Evolutionary conservation across 2,113 vertebrate genomes (phyloP), one percentile per base, ranked within the genome.

Genomic region (Percina caprodes): DNA sequence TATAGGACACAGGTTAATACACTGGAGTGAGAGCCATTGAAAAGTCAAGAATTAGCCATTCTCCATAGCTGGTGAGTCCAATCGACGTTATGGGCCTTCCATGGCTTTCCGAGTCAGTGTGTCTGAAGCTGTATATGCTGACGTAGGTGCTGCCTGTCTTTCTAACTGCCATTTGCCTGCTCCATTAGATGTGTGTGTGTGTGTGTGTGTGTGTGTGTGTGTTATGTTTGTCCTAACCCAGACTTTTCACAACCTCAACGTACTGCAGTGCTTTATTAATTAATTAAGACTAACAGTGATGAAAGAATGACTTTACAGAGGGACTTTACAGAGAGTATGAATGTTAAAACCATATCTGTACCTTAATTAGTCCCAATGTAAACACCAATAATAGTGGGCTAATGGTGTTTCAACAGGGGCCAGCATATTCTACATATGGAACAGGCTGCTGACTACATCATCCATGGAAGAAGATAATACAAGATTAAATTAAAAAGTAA

Each of bases 61-160:
- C 86, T 88, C 89, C 85, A 87, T 84, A 77, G 87, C 65, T 54
- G 75, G n/a, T 79, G 85, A 77, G 71, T 88, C 72, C 83, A 88
- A 89, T 90, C 77, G 49, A 77, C 65, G 14, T 86, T 88, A 88
- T 75, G 81, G 26, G 70, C 70, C 61, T 61, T 77, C 60, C 84
- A 74, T 33, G 62, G 80, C 86, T 90, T 87, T 89, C 84, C 77
- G 69, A 89, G 61, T 86, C 84, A 83, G 85, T 88, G 77, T 86
- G 79, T 87, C 85, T 69, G 73, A 35, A 65, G 82, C 85, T 69
- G 68, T 48, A 83, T 84, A 69, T 84, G 90, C 91, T 88, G 85
- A 92, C 72, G 16, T 83, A 48, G 84, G 65, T 70, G 68, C 48
- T 62, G 84, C 67, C 76, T 67, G 70, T 85, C 79, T 76, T 58